Base-by-base conservation (phyloP, 2,113 vertebrate species). In the Daboia siamensis region DNA sequence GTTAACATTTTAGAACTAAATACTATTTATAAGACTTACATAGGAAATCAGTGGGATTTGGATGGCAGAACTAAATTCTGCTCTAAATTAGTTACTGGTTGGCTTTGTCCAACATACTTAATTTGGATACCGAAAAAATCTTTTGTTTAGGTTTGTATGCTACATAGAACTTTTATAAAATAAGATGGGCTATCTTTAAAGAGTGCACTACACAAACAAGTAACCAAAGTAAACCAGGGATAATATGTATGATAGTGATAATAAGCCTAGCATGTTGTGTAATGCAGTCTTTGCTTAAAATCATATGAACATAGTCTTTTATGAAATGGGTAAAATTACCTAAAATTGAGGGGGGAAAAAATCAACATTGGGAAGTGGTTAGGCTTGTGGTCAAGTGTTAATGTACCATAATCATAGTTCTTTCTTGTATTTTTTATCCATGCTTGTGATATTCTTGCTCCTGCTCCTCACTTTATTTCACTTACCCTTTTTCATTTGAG, bases 1-100 rank as follows among this genome's bases (percentile, higher is more conserved):
- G 97, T 99, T 97, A 98, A 98, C 98, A 97, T 98, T 99, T 99
- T 98, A 98, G 98, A 98, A 97, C 97, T 97, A 98, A 98, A 98
- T 98, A 95, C 92, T 97, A 86, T 97, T 97, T 98, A 96, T 96
- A 94, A 69, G 94, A 89, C 56, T 91, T 94, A 91, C 95, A 89
- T 94, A 93, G 90, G 96, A 96, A 96, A 97, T 94, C 9, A 0
- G 61, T 97, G 97, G 48, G 91, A 91, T 96, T 96, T 96, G n/a
- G 64, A 55, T 46, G 57, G 89, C 95, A 95, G 95, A 89, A 90
- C 93, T 97, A 39, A 39, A 39, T 39, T 39, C 33, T 80, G 15
- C 17, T 39, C 17, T 80, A 44, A 44, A 80, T 39, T 44, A 44
- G 5, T 39, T 80, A 39, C 44, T 21, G 69, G 2, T 80, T 80